Conservation (phyloP, 2,888 invertebrate genomes). For the Neoascia interrupta region DNA sequence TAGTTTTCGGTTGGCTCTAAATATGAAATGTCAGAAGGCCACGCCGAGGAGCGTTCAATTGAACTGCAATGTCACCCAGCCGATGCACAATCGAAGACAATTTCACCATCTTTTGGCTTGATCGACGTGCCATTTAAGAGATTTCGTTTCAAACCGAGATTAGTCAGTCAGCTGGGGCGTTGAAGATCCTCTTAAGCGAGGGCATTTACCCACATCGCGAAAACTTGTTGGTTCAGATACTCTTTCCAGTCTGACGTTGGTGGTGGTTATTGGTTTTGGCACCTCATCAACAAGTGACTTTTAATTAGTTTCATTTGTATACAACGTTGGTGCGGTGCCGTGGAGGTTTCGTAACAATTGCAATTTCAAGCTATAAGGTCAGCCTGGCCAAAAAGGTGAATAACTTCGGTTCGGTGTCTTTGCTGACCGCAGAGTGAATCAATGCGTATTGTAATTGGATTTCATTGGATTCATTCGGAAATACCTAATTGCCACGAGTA, state of each 20-base stretch:
- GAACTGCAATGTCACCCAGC: constrained; percentile 19
- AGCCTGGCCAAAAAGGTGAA: constrained; percentile 16
- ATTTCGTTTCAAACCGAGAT: not conserved
- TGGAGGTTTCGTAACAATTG: not conserved
- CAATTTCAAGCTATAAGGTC: constrained; percentile 4
- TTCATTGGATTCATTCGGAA: constrained; percentile 35
- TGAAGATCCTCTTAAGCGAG: constrained; percentile 10
- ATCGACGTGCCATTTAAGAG: constrained; percentile 2
- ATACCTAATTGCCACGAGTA: constrained; percentile 42
- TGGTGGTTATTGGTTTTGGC: not conserved
- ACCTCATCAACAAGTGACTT: no score
- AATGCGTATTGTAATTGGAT: constrained; percentile 8
- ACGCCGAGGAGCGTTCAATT: constrained; percentile 1
- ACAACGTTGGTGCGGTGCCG: not conserved
- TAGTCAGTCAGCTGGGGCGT: not conserved
- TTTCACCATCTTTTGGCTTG: not conserved
- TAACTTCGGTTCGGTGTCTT: constrained; percentile 2
- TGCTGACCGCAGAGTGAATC: not conserved
- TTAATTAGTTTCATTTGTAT: no score
- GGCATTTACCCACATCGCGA: not conserved
- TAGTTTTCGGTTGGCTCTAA: constrained; percentile 13
- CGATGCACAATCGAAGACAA: not conserved
- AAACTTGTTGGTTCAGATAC: not conserved
- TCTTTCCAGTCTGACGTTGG: not conserved
- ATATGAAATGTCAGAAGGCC: constrained; percentile 18